Evolutionary conservation across 2,888 invertebrate species (phyloP).

Genomic region (Diarsia rubi): DNA sequence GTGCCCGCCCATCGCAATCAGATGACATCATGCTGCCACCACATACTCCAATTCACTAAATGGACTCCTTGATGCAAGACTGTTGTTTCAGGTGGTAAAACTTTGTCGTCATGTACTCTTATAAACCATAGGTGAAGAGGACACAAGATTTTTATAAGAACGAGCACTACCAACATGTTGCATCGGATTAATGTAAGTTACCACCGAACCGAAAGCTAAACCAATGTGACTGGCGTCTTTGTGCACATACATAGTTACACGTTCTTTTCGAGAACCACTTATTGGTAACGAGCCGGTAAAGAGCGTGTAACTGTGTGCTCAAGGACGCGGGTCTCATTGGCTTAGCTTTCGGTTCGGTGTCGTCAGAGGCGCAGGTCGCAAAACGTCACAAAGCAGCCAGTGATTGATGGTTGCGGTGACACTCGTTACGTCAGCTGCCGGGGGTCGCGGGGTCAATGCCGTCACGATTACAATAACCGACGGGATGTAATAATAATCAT

Average conservation of each 20-base stretch:
- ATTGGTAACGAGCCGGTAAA: not conserved
- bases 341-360: conserved; percentile 53
- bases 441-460: conserved; percentile 89
- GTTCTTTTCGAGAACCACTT: no score
- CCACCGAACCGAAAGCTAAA: no score
- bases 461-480: conserved; percentile 81
- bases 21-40: conserved; percentile 83
- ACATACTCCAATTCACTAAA: conserved; percentile 72
- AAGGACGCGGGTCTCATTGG: conserved; percentile 60
- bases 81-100: conserved; percentile 54
- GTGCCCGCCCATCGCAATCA: conserved; percentile 84
- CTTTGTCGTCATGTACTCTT: not conserved
- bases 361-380: conserved; percentile 77
- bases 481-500: conserved; percentile 73
- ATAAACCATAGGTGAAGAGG: not conserved
- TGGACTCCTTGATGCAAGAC: conserved; percentile 66
- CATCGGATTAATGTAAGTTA: conserved; percentile 10
- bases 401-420: conserved; percentile 89
- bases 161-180: not conserved
- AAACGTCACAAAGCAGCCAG: conserved; percentile 83
- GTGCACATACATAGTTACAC: no score
- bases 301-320: conserved; percentile 8
- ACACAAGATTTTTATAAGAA: conserved; percentile 1
- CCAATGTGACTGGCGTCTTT: no score
- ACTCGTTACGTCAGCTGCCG: conserved; percentile 81